Evolutionary conservation across 2,113 vertebrate genomes (phyloP).

Genomic region (Thomomys bottae): DNA sequence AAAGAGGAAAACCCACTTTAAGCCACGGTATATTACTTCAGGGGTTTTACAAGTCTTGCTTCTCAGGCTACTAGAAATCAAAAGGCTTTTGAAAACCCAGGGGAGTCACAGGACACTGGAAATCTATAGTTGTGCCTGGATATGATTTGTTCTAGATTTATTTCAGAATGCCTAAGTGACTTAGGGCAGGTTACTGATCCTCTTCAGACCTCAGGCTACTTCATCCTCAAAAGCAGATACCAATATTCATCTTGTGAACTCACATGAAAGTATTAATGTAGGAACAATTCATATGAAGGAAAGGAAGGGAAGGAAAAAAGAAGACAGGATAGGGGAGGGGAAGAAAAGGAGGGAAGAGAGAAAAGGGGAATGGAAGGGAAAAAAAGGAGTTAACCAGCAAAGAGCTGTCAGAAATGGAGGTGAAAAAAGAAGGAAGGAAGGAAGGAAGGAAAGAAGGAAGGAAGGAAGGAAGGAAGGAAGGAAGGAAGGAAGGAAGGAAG

Average conservation of each 20-base stretch:
- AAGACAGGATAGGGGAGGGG: too few relatives aligned
- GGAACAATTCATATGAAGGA: neutral
- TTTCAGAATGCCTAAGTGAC: neutral
- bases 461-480: too few relatives aligned
- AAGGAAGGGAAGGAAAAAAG: too few relatives aligned
- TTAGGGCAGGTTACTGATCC: neutral
- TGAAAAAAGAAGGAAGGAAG: too few relatives aligned
- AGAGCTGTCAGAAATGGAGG: too few relatives aligned
- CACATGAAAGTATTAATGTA: neutral
- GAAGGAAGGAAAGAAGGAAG: too few relatives aligned
- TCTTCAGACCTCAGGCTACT: neutral
- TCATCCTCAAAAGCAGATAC: neutral
- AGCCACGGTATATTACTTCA: neutral
- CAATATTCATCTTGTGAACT: neutral
- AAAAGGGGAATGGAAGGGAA: too few relatives aligned
- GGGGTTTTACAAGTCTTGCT: neutral
- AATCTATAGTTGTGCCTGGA: neutral
- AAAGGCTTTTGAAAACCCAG: too few relatives aligned
- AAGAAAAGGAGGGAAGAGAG: too few relatives aligned
- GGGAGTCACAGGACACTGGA: too few relatives aligned
- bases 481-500: too few relatives aligned
- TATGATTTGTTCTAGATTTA: neutral
- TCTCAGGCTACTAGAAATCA: neutral
- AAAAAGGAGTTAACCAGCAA: too few relatives aligned
- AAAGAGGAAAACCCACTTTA: slow-evolving; percentile 23